phyloP scores from a whole-genome alignment of 1,140 invertebrate species.

The Campoletis sonorensis region DNA sequence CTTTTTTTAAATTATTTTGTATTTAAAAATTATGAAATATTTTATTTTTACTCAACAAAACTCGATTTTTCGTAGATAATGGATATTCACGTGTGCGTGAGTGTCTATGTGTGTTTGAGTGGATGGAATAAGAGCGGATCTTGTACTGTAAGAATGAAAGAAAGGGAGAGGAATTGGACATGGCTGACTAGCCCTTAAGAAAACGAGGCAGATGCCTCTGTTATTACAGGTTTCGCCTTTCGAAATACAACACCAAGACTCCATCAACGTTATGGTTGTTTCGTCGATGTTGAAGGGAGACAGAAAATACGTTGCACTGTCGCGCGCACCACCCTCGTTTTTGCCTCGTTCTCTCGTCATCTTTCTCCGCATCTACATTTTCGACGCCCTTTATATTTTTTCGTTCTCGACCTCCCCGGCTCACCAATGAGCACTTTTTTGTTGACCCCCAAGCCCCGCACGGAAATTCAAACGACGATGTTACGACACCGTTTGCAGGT shows the following conservation, averaged over 20 bases:
- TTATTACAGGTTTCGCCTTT: slow-evolving; percentile 70
- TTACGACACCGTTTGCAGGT: slow-evolving; percentile 18
- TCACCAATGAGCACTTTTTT: background rate
- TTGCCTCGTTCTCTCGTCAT: slow-evolving; percentile 13
- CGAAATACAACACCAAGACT: slow-evolving; percentile 64
- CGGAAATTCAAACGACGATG: background rate
- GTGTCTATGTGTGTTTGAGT: background rate
- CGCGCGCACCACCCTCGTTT: slow-evolving; percentile 9
- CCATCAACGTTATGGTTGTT: slow-evolving; percentile 20
- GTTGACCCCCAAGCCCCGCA: background rate
- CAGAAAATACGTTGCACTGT: background rate
- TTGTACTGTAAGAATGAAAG: slow-evolving; percentile 4
- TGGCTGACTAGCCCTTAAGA: slow-evolving; percentile 35
- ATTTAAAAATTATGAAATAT: no score
- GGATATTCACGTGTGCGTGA: background rate
- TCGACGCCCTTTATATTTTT: background rate
- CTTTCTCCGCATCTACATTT: background rate
- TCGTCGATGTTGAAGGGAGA: slow-evolving; percentile 3
- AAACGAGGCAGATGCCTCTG: slow-evolving; percentile 67
- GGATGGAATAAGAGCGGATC: slow-evolving; percentile 55
- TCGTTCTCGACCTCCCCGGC: background rate
- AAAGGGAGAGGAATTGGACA: slow-evolving; percentile 11
- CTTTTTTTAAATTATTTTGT: no score
- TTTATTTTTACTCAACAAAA: no score
- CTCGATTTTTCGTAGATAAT: no score